These are phyloP conservation scores for Phortica variegata DNA, from an alignment of 1,140 invertebrate species.

Conservation along the genomic window DNA sequence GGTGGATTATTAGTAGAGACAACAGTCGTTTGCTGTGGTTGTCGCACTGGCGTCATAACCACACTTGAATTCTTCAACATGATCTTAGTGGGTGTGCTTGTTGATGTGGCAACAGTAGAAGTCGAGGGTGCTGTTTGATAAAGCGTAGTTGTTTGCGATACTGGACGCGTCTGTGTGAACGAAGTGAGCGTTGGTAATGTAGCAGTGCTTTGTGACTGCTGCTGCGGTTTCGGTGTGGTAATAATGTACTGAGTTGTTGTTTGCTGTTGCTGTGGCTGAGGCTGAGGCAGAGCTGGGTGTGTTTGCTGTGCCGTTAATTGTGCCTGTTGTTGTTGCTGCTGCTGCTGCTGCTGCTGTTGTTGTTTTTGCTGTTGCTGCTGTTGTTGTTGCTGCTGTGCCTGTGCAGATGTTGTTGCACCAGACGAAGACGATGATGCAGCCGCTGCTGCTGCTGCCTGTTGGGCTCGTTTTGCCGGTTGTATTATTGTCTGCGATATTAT, in stretches of 20 bases:
- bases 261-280: slow-evolving; percentile 30
- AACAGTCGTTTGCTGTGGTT: slow-evolving; percentile 27
- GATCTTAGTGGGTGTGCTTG: slow-evolving; percentile 45
- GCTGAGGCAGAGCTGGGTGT: slow-evolving; percentile 22
- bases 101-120: slow-evolving; percentile 13
- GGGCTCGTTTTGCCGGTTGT: slow-evolving; percentile 49
- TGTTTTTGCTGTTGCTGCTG: slow-evolving; percentile 41
- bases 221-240: slow-evolving; percentile 33
- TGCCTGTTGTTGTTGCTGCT: too few relatives aligned
- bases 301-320: slow-evolving; percentile 22
- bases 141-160: slow-evolving; percentile 40
- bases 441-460: slow-evolving; percentile 23
- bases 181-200: slow-evolving; percentile 45
- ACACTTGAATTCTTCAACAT: slow-evolving; percentile 46
- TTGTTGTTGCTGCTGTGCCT: slow-evolving; percentile 25
- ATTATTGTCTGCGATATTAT: slow-evolving; percentile 55
- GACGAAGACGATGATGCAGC: slow-evolving; percentile 14
- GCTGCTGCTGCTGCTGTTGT: slow-evolving; percentile 13
- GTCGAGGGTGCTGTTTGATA: slow-evolving; percentile 35
- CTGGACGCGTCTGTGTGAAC: slow-evolving; percentile 40
- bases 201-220: slow-evolving; percentile 33
- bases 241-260: slow-evolving; percentile 19
- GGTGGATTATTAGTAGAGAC: slow-evolving; percentile 43
- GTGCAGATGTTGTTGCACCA: slow-evolving; percentile 6
- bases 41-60: slow-evolving; percentile 46